phyloP scores from a whole-genome alignment of 1,140 invertebrate species.

The Acromyrmex heyeri region DNA sequence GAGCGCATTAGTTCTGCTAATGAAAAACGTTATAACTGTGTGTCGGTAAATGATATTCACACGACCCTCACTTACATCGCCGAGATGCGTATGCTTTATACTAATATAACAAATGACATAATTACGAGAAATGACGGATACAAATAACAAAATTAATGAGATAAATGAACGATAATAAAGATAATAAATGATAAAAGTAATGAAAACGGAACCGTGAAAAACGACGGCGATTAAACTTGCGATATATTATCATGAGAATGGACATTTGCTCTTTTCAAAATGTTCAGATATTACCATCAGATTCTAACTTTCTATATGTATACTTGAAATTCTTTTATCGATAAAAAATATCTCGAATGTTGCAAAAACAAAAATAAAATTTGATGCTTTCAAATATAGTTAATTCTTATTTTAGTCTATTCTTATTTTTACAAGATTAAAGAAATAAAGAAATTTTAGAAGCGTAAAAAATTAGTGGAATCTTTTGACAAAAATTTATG shows the following conservation, averaged over 20 bases:
- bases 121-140: neutral
- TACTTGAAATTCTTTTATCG: neutral
- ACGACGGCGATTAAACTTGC: neutral
- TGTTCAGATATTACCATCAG: neutral
- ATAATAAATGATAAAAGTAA: neutral
- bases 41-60: no score
- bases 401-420: neutral
- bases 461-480: no score
- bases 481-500: no score
- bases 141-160: neutral
- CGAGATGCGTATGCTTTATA: neutral
- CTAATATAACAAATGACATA: constrained; percentile 12
- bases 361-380: constrained; percentile 13
- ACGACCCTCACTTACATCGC: neutral
- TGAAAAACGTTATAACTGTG: no score
- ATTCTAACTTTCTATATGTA: neutral
- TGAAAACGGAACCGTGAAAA: neutral
- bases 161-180: neutral
- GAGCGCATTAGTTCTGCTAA: no score
- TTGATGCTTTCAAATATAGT: neutral
- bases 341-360: neutral
- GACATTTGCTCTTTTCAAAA: neutral
- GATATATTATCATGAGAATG: neutral
- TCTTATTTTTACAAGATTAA: neutral
- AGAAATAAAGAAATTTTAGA: no score